Conservation (phyloP, 1,140 invertebrate genomes). For the Conopomorpha cramerella region DNA sequence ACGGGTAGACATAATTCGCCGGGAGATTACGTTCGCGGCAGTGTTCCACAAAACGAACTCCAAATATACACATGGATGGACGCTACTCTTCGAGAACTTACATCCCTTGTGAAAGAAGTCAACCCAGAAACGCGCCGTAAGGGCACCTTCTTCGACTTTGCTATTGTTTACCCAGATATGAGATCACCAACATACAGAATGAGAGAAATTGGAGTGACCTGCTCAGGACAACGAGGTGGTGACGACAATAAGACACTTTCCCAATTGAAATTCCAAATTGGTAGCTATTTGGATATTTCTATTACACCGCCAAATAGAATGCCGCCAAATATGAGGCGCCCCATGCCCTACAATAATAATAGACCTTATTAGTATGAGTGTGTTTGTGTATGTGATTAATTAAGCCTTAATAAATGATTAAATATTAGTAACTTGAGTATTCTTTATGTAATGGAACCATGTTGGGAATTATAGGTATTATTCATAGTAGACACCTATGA, state of each 20-base stretch:
- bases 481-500: too few relatives aligned
- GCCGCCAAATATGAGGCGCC: conserved; percentile 67
- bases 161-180: conserved; percentile 89
- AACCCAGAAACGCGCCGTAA: conserved; percentile 94
- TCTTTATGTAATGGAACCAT: too few relatives aligned
- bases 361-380: conserved; percentile 32
- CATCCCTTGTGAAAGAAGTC: conserved; percentile 94
- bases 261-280: conserved; percentile 87
- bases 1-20: conserved; percentile 90
- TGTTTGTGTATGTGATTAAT: too few relatives aligned
- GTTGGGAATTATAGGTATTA: too few relatives aligned
- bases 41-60: conserved; percentile 91
- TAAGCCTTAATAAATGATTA: too few relatives aligned
- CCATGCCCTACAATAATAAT: conserved; percentile 63
- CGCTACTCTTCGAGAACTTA: conserved; percentile 94
- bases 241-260: conserved; percentile 90
- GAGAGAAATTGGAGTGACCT: conserved; percentile 93
- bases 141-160: conserved; percentile 98
- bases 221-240: conserved; percentile 87
- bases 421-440: too few relatives aligned
- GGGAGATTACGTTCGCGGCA: conserved; percentile 88
- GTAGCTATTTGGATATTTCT: conserved; percentile 97
- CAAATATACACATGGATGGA: conserved; percentile 99
- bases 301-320: conserved; percentile 88
- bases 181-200: conserved; percentile 82